Percentiles rank a stretch among this genome's conserved stretches.
phyloP scores from a whole-genome alignment of 2,888 invertebrate species.

The Eilema caniola region DNA sequence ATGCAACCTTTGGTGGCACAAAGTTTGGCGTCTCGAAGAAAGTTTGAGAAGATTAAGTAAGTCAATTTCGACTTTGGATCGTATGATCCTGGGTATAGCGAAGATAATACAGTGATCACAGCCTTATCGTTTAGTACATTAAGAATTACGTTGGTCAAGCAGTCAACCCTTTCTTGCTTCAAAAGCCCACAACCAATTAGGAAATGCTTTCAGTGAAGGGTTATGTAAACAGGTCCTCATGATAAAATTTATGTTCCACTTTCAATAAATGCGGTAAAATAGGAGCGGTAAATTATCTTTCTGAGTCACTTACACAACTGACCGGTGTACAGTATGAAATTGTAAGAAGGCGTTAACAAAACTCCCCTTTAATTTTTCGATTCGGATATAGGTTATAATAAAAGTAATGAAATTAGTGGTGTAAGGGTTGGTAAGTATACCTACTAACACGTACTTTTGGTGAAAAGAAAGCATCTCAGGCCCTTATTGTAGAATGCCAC shows the following conservation, averaged over 20 bases:
- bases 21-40: conserved; percentile 50
- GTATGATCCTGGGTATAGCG: not conserved
- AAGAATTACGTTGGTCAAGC: not conserved
- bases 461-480: no score
- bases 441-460: no score
- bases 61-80: not conserved
- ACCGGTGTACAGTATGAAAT: not conserved
- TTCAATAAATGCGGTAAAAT: not conserved
- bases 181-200: not conserved
- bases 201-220: not conserved
- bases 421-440: no score
- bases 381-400: no score
- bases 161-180: not conserved
- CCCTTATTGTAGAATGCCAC: no score
- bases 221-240: not conserved
- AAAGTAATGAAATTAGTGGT: no score
- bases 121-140: not conserved
- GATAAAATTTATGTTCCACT: not conserved
- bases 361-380: no score
- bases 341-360: no score
- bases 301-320: not conserved
- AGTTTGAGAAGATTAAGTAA: conserved; percentile 15
- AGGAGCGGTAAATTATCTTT: not conserved
- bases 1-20: conserved; percentile 62
- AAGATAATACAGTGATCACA: not conserved